These are phyloP conservation scores for Helicorthomorpha holstii DNA, from an alignment of 1,140 invertebrate species.

Conservation along the genomic window DNA sequence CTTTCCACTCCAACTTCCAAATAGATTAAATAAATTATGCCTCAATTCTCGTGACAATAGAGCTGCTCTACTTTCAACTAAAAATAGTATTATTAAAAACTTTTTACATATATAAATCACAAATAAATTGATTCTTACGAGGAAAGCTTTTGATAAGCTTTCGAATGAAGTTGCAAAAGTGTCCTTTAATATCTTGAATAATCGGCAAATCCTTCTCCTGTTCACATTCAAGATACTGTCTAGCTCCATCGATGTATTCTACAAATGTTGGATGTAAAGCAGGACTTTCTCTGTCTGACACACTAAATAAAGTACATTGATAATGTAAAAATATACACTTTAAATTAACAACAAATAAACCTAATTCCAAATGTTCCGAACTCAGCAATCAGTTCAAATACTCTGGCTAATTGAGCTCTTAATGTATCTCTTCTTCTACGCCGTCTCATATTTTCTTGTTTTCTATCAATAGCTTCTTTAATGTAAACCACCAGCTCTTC, in stretches of 20 bases:
- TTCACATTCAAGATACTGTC: constrained; percentile 78
- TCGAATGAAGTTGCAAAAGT: constrained; percentile 85
- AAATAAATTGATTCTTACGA: constrained; percentile 36
- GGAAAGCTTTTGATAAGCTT: constrained; percentile 86
- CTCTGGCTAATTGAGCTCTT: constrained; percentile 73
- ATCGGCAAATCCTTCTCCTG: constrained; percentile 62
- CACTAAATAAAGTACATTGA: constrained; percentile 27
- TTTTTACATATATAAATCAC: neutral
- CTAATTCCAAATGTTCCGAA: constrained; percentile 78
- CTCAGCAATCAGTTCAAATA: constrained; percentile 81
- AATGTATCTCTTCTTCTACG: constrained; percentile 75
- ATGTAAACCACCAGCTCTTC: constrained; percentile 83
- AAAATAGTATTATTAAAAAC: constrained; percentile 16
- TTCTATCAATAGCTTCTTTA: constrained; percentile 90
- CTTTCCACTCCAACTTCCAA: constrained; percentile 81
- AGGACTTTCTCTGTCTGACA: constrained; percentile 63
- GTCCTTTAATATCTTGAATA: constrained; percentile 66
- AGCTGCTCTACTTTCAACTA: constrained; percentile 69
- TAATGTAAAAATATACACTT: neutral
- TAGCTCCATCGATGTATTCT: constrained; percentile 88
- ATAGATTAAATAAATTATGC: constrained; percentile 72
- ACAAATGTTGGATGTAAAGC: constrained; percentile 71
- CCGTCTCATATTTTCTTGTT: constrained; percentile 88
- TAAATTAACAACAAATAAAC: constrained; percentile 31
- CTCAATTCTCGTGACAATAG: constrained; percentile 73